These are phyloP conservation scores for Metalampra italica DNA, from an alignment of 2,888 invertebrate genomes.

Conservation along the genomic window DNA sequence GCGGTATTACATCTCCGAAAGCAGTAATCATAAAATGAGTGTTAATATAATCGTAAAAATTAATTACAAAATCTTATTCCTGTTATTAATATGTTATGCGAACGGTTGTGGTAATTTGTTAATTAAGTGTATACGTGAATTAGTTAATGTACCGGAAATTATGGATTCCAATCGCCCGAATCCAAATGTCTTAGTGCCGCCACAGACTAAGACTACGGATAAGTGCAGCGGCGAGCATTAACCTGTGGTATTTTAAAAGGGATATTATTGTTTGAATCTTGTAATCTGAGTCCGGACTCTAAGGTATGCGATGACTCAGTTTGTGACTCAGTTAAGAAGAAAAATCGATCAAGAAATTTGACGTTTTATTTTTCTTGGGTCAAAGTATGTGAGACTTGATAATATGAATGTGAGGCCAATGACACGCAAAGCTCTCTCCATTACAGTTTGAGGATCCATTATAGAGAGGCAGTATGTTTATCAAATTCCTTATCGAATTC, in stretches of 20 bases:
- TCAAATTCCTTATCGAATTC: neutral
- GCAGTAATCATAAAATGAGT: too few relatives aligned
- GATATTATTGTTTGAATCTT: neutral
- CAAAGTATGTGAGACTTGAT: too few relatives aligned
- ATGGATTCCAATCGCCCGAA: neutral
- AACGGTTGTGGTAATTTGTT: too few relatives aligned
- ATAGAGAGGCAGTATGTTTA: too few relatives aligned
- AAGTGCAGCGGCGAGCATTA: neutral
- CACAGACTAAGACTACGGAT: neutral
- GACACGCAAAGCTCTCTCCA: too few relatives aligned
- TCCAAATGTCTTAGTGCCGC: neutral
- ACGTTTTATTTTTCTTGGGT: too few relatives aligned
- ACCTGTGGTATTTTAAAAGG: neutral
- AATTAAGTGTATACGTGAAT: neutral
- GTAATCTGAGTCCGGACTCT: conserved; percentile 14
- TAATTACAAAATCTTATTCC: too few relatives aligned
- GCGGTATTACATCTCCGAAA: too few relatives aligned
- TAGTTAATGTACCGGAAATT: neutral
- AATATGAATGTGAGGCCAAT: too few relatives aligned
- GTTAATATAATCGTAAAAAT: too few relatives aligned
- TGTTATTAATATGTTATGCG: too few relatives aligned
- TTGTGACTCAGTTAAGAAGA: conserved; percentile 36
- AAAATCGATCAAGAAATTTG: conserved; percentile 11
- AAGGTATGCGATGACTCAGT: conserved; percentile 39
- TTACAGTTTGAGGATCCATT: too few relatives aligned